Conservation (phyloP, 2,113 vertebrate species). For the Plotosus lineatus region DNA sequence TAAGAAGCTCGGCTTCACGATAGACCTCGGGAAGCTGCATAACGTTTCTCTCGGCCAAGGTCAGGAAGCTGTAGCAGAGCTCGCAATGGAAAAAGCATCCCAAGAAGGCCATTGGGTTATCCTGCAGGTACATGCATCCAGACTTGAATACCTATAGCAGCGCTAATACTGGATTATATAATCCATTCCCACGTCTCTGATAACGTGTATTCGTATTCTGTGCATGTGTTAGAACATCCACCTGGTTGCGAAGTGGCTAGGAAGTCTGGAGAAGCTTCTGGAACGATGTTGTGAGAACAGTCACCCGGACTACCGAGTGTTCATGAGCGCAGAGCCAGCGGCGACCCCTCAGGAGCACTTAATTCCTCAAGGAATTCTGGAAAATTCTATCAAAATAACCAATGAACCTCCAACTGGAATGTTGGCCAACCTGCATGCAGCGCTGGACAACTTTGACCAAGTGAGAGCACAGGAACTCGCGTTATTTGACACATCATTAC, state of each 20-base stretch:
- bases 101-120: slow-evolving; percentile 88
- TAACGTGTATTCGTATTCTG: not conserved
- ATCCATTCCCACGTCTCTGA: not conserved
- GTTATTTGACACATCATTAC: not conserved
- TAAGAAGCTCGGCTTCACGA: slow-evolving; percentile 80
- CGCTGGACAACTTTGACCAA: slow-evolving; percentile 78
- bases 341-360: slow-evolving; percentile 72
- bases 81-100: slow-evolving; percentile 80
- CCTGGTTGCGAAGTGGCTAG: slow-evolving; percentile 74
- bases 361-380: slow-evolving; percentile 77
- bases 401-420: slow-evolving; percentile 78
- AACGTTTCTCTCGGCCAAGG: slow-evolving; percentile 80
- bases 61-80: slow-evolving; percentile 81
- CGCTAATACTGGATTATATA: not conserved
- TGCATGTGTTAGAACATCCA: slow-evolving; percentile 77
- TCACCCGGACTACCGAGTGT: slow-evolving; percentile 71
- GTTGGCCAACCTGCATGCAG: slow-evolving; percentile 74
- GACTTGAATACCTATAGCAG: not conserved
- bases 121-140: slow-evolving; percentile 86
- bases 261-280: slow-evolving; percentile 76
- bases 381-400: slow-evolving; percentile 81
- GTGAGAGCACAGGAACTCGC: slow-evolving; percentile 47
- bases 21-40: slow-evolving; percentile 82
- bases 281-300: slow-evolving; percentile 73
- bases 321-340: slow-evolving; percentile 76